A percentile compares a stretch with the other conserved stretches of the same genome.
Evolutionary conservation across 1,140 invertebrate species (phyloP).

Genomic region (Coenobita brevimanus): DNA sequence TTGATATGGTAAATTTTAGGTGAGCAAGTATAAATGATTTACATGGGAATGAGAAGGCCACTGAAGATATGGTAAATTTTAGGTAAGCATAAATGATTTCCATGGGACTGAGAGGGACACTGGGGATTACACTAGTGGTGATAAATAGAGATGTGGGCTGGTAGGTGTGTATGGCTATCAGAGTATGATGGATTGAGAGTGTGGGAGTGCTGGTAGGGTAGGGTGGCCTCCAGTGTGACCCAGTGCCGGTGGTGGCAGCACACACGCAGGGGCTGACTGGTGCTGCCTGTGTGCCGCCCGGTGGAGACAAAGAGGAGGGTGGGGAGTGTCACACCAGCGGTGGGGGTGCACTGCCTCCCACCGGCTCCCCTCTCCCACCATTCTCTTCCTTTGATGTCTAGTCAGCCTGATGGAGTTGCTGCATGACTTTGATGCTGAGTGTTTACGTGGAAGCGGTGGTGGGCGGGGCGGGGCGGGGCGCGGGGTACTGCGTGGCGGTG

Average conservation of each 20-base stretch:
- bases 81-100: too few species aligned
- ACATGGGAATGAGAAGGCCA: too few species aligned
- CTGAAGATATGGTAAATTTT: too few species aligned
- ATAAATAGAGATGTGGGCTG: conserved; percentile 25
- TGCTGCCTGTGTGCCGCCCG: conserved; percentile 53
- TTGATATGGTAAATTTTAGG: conserved; percentile 58
- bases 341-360: conserved; percentile 34
- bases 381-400: conserved; percentile 68
- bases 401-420: conserved; percentile 67
- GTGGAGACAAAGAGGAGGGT: conserved; percentile 46
- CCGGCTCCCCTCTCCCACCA: conserved; percentile 55
- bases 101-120: conserved; percentile 43
- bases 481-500: conserved; percentile 35
- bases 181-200: conserved; percentile 14
- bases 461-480: conserved; percentile 43
- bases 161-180: not conserved
- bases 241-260: conserved; percentile 59
- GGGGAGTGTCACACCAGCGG: conserved; percentile 43
- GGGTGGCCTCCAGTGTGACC: conserved; percentile 58
- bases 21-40: conserved; percentile 56
- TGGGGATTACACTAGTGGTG: conserved; percentile 38
- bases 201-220: conserved; percentile 44
- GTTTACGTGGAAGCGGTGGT: conserved; percentile 63
- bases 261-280: conserved; percentile 52
- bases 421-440: conserved; percentile 66